Evolutionary conservation across 2,113 vertebrate genomes (phyloP), one percentile per base, ranked within the genome.

Genomic region (Serinus canaria): DNA sequence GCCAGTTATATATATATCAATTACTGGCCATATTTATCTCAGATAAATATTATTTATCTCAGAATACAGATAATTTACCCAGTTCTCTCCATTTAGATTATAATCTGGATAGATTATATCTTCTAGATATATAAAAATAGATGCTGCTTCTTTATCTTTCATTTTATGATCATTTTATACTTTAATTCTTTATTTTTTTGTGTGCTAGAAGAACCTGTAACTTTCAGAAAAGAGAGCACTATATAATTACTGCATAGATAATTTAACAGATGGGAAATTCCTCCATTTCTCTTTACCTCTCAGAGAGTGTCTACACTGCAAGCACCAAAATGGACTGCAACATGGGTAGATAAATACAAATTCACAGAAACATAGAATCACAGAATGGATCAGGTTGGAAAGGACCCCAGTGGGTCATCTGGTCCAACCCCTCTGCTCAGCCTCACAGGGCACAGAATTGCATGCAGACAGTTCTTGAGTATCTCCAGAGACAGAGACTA

Each of bases 261-360:
- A 76, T 33, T 78, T 60, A 69, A 81, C 28, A 46, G 3, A 14
- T 55, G 9, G 17, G 56, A 47, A 75, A 92, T 44, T 68, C 10
- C 14, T 23, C 20, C 14, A 11, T 55, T 74, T 4, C 9, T 81
- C 17, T 83, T 52, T 74, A 31, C 13, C 28, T 56, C 37, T 86
- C 0, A 0, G 41, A 59, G 18, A 31, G 4, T 25, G 7, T 35
- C 43, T 81, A 22, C 28, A 39, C 9, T 46, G 44, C 39, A 46
- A 49, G 44, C 43, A 75, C 23, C 39, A 78, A 78, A 72, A 85
- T 1, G 1, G 44, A 21, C 39, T 59, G 33, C 43, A 56, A 12
- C 1, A 4, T 3, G 28, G 27, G 28, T 7, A 68, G 30, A 55
- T 19, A 70, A 82, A 46, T 43, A 49, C 28, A 82, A 93, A 69